A percentile compares a stretch with the other conserved stretches of the same genome.
These are phyloP conservation scores for Leptinotarsa juncta DNA, from an alignment of 2,888 invertebrate species.

Conservation along the genomic window DNA sequence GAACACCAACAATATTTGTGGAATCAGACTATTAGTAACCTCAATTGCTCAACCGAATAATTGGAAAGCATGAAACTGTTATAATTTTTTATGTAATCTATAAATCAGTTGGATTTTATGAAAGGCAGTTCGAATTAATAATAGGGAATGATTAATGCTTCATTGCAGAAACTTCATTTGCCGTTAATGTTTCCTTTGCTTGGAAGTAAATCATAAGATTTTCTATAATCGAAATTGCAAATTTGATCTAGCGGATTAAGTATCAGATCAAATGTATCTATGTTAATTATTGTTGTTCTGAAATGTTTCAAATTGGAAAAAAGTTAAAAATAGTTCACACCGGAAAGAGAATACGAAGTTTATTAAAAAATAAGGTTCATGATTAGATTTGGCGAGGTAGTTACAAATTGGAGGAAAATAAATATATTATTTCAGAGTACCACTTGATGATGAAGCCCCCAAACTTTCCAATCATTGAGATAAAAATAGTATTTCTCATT, in stretches of 20 bases:
- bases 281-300: not conserved
- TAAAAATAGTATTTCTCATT: too few species aligned
- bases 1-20: not conserved
- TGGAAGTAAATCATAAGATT: not conserved
- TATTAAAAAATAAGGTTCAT: too few species aligned
- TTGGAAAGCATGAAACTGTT: not conserved
- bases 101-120: constrained; percentile 9
- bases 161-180: not conserved
- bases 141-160: not conserved
- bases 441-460: too few species aligned
- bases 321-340: too few species aligned
- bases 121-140: not conserved
- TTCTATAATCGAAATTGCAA: not conserved
- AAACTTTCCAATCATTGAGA: too few species aligned
- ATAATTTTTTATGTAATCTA: not conserved
- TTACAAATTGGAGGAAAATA: too few species aligned
- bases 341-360: too few species aligned
- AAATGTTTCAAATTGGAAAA: not conserved
- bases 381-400: too few species aligned
- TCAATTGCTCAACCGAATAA: too few species aligned
- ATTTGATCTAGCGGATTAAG: not conserved
- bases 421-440: too few species aligned
- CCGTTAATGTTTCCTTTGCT: not conserved
- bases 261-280: not conserved
- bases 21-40: not conserved